phyloP scores from a whole-genome alignment of 2,113 vertebrate species.

The Cyphomyrus discorhynchus region DNA sequence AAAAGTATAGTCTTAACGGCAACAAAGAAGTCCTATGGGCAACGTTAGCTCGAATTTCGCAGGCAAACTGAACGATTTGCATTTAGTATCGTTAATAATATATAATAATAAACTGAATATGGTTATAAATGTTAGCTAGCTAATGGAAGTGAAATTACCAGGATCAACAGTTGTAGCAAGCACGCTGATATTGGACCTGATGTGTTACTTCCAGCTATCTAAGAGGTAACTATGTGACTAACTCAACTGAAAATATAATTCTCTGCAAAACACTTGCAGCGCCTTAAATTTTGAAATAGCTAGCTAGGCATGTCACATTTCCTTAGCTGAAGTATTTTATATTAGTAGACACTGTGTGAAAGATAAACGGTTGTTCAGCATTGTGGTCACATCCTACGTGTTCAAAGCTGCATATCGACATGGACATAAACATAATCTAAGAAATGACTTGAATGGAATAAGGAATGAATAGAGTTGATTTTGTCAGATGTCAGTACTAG shows the following conservation, averaged over 20 bases:
- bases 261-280: neutral
- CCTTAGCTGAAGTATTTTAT: neutral
- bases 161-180: neutral
- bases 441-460: neutral
- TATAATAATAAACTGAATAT: neutral
- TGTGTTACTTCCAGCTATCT: neutral
- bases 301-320: neutral
- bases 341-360: neutral
- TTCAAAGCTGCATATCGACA: neutral
- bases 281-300: neutral
- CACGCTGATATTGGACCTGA: neutral
- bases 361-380: neutral
- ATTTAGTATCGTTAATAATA: neutral
- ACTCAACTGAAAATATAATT: neutral
- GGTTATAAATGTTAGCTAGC: neutral
- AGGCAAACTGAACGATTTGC: neutral
- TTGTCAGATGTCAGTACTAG: neutral
- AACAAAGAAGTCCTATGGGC: conserved; percentile 24
- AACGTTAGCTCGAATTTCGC: neutral
- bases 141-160: neutral
- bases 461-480: neutral
- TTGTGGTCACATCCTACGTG: neutral
- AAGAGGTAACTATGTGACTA: neutral
- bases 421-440: neutral
- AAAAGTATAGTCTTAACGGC: conserved; percentile 1